Percentiles rank a stretch among this genome's conserved stretches.
phyloP scores from a whole-genome alignment of 2,797 vertebrate species.

The Manis crassicaudata region DNA sequence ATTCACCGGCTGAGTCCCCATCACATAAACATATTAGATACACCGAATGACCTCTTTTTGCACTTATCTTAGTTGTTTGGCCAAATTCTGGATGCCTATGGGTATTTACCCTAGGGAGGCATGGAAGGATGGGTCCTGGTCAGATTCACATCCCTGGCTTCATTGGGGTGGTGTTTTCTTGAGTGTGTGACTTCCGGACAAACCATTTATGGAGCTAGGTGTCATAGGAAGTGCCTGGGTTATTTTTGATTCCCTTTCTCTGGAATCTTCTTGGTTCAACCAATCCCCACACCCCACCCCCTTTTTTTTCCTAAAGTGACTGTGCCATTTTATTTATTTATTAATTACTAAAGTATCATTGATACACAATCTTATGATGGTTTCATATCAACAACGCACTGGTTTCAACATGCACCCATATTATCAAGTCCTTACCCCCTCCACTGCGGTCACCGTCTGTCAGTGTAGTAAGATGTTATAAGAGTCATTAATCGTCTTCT shows the following conservation, averaged over 20 bases:
- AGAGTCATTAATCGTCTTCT: too few species aligned
- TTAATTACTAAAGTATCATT: too few species aligned
- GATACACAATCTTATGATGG: too few species aligned
- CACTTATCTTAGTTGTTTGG: neutral
- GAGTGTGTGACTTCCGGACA: neutral
- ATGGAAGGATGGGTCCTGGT: neutral
- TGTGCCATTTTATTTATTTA: too few species aligned
- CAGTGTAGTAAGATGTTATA: too few species aligned
- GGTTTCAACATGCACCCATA: too few species aligned
- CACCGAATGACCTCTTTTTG: neutral
- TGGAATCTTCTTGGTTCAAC: neutral
- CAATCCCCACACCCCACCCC: neutral
- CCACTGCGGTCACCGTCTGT: too few species aligned
- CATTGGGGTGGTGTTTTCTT: neutral
- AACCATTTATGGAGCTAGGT: neutral
- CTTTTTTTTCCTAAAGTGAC: too few species aligned
- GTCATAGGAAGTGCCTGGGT: neutral
- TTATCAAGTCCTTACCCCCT: too few species aligned
- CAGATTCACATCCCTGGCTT: neutral
- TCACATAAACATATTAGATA: neutral
- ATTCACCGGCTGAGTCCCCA: neutral
- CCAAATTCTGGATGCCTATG: neutral
- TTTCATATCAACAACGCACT: too few species aligned
- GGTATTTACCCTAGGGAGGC: neutral
- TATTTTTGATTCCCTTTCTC: neutral